Conservation (phyloP, 2,797 vertebrate species). For the Propithecus perrieri region DNA sequence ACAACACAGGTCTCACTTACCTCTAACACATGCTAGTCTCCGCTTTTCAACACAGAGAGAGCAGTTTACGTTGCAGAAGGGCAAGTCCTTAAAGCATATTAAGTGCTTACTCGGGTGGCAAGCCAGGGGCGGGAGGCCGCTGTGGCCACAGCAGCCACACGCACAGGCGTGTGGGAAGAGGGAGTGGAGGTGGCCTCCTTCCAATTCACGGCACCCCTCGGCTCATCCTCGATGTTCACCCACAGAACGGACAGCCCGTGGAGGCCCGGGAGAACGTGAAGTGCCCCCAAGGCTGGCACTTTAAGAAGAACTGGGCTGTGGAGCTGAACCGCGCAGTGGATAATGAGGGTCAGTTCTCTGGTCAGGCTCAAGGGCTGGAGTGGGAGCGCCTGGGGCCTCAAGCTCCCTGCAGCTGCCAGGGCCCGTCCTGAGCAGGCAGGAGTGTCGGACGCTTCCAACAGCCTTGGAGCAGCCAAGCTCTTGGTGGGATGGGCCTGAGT, state of each 20-base stretch:
- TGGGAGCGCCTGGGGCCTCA: not conserved
- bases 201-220: not conserved
- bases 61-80: not conserved
- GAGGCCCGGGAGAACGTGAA: slow-evolving; percentile 70
- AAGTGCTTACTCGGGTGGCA: not conserved
- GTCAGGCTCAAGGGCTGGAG: not conserved
- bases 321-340: slow-evolving; percentile 78
- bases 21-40: no score
- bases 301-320: slow-evolving; percentile 79
- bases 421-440: not conserved
- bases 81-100: not conserved
- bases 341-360: slow-evolving; percentile 74
- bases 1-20: not conserved
- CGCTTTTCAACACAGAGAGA: not conserved
- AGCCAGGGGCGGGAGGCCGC: no score
- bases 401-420: not conserved
- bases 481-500: not conserved
- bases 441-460: not conserved
- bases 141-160: accelerated
- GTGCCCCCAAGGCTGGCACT: slow-evolving; percentile 83
- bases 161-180: not conserved
- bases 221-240: not conserved
- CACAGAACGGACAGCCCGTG: slow-evolving; percentile 70
- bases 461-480: not conserved
- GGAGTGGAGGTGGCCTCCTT: not conserved